phyloP scores from a whole-genome alignment of 2,797 vertebrate genomes.

The Lepilemur ruficaudatus region DNA sequence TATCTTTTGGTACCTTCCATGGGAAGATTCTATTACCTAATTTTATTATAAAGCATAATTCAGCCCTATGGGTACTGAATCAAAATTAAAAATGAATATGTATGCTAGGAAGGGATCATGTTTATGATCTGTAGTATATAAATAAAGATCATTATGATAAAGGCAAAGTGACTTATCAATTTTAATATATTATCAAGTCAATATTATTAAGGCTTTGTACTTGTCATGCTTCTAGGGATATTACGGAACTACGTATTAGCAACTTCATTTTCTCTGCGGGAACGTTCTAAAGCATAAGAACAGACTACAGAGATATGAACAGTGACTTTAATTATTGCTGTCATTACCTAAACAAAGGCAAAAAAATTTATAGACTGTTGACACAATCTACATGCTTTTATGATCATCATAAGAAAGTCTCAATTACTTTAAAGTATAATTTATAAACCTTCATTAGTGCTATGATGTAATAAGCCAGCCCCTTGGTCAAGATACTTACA shows the following conservation, averaged over 20 bases:
- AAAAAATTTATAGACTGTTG: neutral
- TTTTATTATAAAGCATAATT: slow-evolving; percentile 35
- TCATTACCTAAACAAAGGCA: neutral
- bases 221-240: neutral
- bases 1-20: neutral
- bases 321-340: neutral
- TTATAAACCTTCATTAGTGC: neutral
- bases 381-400: neutral
- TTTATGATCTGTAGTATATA: neutral
- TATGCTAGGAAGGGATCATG: neutral
- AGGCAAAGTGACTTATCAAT: neutral
- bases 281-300: neutral
- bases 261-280: neutral
- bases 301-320: neutral
- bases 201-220: neutral
- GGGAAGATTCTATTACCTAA: neutral
- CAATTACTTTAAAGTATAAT: neutral
- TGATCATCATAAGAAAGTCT: neutral
- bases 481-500: neutral
- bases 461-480: neutral
- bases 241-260: neutral
- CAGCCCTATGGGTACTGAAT: neutral
- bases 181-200: slow-evolving; percentile 10
- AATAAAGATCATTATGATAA: neutral
- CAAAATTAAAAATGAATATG: neutral